These are phyloP conservation scores for Rattus rattus DNA, from an alignment of 2,113 vertebrate genomes.

Conservation along the genomic window DNA sequence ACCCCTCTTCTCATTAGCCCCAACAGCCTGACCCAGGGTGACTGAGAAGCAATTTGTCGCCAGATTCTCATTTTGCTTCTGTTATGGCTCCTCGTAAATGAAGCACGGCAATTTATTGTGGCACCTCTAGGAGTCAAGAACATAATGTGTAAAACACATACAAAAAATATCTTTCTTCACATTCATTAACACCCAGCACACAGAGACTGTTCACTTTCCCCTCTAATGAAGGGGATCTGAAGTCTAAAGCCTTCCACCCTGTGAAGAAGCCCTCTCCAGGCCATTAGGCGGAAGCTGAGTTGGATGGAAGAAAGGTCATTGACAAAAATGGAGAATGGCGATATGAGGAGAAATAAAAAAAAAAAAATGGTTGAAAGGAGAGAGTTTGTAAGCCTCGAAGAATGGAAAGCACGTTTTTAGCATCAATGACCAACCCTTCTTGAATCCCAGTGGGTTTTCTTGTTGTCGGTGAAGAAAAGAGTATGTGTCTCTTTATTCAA, in stretches of 20 bases:
- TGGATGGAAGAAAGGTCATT: constrained; percentile 90
- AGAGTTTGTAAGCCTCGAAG: constrained; percentile 83
- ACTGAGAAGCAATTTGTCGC: constrained; percentile 90
- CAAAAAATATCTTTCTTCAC: constrained; percentile 92
- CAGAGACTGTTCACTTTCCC: constrained; percentile 89
- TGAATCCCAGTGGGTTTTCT: constrained; percentile 88
- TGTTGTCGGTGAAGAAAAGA: constrained; percentile 87
- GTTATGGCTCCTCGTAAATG: constrained; percentile 91
- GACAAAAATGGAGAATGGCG: constrained; percentile 87
- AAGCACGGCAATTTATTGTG: constrained; percentile 92
- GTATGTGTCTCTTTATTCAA: constrained; percentile 86
- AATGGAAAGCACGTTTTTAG: constrained; percentile 88
- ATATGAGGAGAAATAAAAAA: constrained; percentile 86
- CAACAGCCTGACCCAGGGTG: constrained; percentile 90
- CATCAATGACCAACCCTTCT: constrained; percentile 85
- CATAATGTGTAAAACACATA: constrained; percentile 94
- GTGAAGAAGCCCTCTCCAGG: constrained; percentile 90
- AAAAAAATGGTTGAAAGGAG: constrained; percentile 88
- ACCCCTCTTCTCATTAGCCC: constrained; percentile 92
- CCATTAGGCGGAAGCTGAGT: constrained; percentile 88
- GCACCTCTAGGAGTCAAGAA: constrained; percentile 96
- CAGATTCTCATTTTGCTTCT: constrained; percentile 91
- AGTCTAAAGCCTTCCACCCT: constrained; percentile 89
- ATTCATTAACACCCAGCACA: constrained; percentile 93
- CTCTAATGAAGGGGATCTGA: constrained; percentile 90